Evolutionary conservation across 2,888 invertebrate genomes (phyloP).

Genomic region (Synergus itoensis): DNA sequence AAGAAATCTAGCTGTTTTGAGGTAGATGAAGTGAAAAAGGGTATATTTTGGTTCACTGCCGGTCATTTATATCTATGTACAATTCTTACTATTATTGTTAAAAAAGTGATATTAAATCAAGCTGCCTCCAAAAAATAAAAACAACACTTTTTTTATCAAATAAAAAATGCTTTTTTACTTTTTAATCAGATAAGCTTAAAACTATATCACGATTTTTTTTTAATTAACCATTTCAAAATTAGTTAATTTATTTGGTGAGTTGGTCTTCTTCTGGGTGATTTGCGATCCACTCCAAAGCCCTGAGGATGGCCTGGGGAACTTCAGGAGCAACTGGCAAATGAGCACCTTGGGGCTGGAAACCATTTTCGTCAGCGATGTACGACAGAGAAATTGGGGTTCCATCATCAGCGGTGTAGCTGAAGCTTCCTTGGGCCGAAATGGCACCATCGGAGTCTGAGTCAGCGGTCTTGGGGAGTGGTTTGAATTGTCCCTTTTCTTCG

Average conservation of each 20-base stretch:
- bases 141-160: too few relatives aligned
- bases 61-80: not conserved
- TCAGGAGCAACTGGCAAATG: slow-evolving; percentile 75
- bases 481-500: slow-evolving; percentile 74
- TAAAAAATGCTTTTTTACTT: too few relatives aligned
- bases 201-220: not conserved
- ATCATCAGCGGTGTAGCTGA: slow-evolving; percentile 75
- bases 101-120: not conserved
- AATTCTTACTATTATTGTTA: not conserved
- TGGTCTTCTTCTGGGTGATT: slow-evolving; percentile 63
- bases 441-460: slow-evolving; percentile 55
- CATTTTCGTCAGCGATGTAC: slow-evolving; percentile 77
- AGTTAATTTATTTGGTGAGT: slow-evolving; percentile 27
- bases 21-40: slow-evolving; percentile 15
- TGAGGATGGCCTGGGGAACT: slow-evolving; percentile 74
- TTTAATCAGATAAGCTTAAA: not conserved
- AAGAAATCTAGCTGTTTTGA: not conserved
- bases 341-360: slow-evolving; percentile 76
- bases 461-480: slow-evolving; percentile 44
- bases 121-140: not conserved
- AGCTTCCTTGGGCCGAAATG: slow-evolving; percentile 72
- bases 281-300: slow-evolving; percentile 73
- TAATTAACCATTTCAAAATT: not conserved
- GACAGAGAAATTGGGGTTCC: slow-evolving; percentile 74
- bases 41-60: slow-evolving; percentile 28